Evolutionary conservation across 2,113 vertebrate species (phyloP).

Genomic region (Hippocampus guttulatus): DNA sequence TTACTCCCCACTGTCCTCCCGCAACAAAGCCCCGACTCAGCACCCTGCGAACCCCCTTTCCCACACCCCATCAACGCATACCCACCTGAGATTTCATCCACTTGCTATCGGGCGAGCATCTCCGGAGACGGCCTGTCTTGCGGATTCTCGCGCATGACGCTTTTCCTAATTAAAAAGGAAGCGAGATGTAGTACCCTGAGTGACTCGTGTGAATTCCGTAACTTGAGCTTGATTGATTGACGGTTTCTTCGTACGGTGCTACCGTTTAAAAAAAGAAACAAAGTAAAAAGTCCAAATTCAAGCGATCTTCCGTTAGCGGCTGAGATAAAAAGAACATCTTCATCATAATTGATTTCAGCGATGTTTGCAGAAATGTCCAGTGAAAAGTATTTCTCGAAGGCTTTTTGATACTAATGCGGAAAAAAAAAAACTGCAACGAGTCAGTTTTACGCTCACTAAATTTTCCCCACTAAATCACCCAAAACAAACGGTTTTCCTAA

Average conservation of each 20-base stretch:
- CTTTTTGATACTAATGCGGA: no score
- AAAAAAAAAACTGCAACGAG: no score
- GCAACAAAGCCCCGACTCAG: slow-evolving; percentile 73
- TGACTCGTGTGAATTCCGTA: slow-evolving; percentile 90
- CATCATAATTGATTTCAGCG: neutral
- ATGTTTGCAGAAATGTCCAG: neutral
- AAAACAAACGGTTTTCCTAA: neutral
- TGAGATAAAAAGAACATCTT: neutral
- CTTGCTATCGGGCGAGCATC: slow-evolving; percentile 64
- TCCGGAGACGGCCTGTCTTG: slow-evolving; percentile 70
- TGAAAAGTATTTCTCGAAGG: no score
- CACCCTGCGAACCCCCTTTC: slow-evolving; percentile 55
- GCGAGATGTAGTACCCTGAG: slow-evolving; percentile 57
- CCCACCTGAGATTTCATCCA: slow-evolving; percentile 64
- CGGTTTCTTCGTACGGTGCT: slow-evolving; percentile 39
- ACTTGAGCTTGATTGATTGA: slow-evolving; percentile 70
- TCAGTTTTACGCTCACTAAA: no score
- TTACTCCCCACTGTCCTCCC: slow-evolving; percentile 74
- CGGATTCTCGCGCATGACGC: slow-evolving; percentile 65
- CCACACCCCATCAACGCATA: slow-evolving; percentile 68
- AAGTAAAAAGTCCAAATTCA: neutral
- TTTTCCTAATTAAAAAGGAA: slow-evolving; percentile 64
- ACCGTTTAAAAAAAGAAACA: slow-evolving; percentile 6
- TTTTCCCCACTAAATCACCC: no score
- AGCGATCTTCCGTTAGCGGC: neutral